A percentile compares a stretch with the other conserved stretches of the same genome.
Evolutionary conservation across 1,140 invertebrate genomes (phyloP).

Genomic region (Tetranychus cinnabarinus): DNA sequence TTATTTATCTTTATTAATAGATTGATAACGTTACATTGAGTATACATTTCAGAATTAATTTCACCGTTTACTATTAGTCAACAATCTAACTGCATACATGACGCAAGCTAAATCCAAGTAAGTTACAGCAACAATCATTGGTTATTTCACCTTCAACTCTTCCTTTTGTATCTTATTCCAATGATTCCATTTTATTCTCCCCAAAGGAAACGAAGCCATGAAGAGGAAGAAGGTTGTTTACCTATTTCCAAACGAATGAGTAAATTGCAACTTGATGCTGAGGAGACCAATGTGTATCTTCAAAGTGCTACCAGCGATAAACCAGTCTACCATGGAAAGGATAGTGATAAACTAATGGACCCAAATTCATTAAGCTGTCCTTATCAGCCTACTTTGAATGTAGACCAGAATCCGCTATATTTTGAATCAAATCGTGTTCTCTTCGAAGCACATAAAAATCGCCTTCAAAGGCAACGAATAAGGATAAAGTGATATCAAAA

Average conservation of each 20-base stretch:
- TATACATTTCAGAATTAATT: not conserved
- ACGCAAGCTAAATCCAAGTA: not conserved
- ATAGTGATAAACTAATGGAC: not conserved
- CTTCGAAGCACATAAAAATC: constrained; percentile 4
- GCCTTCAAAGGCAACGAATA: not conserved
- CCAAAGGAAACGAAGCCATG: not conserved
- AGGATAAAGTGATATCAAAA: not conserved
- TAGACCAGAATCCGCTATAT: constrained; percentile 4
- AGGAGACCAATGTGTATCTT: not conserved
- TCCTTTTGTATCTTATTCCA: no score
- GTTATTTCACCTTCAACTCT: not conserved
- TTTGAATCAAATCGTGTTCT: constrained; percentile 5
- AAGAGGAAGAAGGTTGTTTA: not conserved
- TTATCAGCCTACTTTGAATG: constrained; percentile 1
- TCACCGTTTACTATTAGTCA: not conserved
- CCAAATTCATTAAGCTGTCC: not conserved
- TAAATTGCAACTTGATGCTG: not conserved
- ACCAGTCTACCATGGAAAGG: not conserved
- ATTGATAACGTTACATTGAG: not conserved
- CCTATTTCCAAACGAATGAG: not conserved
- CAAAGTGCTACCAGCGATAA: not conserved
- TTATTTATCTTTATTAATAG: not conserved
- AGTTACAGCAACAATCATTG: not conserved
- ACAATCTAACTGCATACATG: not conserved
- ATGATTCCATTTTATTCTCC: no score